Evolutionary conservation across 2,888 invertebrate species (phyloP), one percentile per base, ranked within the genome.

Genomic region (Dorcus hopei): DNA sequence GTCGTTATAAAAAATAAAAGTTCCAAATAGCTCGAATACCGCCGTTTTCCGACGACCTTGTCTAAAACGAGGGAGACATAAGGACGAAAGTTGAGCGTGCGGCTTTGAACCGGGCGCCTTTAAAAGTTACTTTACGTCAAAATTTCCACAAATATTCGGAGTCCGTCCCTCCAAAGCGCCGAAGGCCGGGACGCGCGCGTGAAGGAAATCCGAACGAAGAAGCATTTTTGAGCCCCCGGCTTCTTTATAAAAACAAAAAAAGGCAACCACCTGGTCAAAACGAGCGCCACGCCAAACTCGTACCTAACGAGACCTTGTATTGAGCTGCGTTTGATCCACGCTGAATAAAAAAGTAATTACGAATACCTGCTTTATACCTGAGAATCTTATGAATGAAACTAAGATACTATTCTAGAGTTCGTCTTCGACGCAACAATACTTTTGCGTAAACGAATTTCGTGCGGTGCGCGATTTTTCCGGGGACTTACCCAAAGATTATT

Each of bases 331-430:
- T 48, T 52, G 11, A 45, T 51, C 26, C 39, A 43, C 43, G 56
- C 58, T 62, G 58, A 62, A 61, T 69, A 72, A 74, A 74, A 77
- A 77, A 72, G 68, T 76, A 76, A 77, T 77, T 77, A 77, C 73
- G 69, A 70, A 73, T 76, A 76, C 75, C 75, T 74, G 73, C 68
- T 68, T 61, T 64, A 71, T 76, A 76, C 76, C 76, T 76, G 70
- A 69, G 67, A 67, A 72, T 76, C 77, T 78, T 77, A 78, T 78
- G 77, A 78, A 78, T 78, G 77, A 77, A 76, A 68, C 64, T 64
- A 66, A 68, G 64, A 67, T 76, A 76, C 76, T 76, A 76, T 73
- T 73, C 58, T 65, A 70, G 61, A 65, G 68, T 66, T 64, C 61
- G 55, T 65, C 66, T 64, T 63, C 50, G 54, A 61, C 55, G 64